phyloP scores from a whole-genome alignment of 2,888 invertebrate species.

The Clivina fossor region DNA sequence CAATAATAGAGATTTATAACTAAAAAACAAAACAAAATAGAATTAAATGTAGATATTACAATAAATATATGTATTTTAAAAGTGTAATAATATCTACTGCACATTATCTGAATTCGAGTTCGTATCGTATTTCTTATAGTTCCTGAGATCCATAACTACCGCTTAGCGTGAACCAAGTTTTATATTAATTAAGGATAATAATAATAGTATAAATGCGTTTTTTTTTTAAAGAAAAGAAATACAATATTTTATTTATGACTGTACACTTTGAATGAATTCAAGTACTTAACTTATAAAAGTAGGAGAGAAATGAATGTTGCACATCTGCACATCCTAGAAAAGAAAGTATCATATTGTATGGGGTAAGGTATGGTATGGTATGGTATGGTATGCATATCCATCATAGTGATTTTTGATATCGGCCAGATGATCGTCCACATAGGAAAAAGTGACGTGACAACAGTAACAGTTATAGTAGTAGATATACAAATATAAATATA shows the following conservation, averaged over 20 bases:
- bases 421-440: slow-evolving; percentile 22
- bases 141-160: too few species aligned
- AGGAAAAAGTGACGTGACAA: slow-evolving; percentile 11
- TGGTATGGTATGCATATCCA: slow-evolving; percentile 20
- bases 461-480: slow-evolving; percentile 5
- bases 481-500: slow-evolving; percentile 15
- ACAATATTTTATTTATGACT: slow-evolving; percentile 29
- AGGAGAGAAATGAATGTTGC: slow-evolving; percentile 10
- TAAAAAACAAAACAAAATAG: too few species aligned
- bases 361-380: slow-evolving; percentile 12
- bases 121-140: too few species aligned
- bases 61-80: too few species aligned
- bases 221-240: slow-evolving; percentile 28
- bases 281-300: slow-evolving; percentile 16
- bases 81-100: too few species aligned
- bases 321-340: slow-evolving; percentile 19
- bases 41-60: too few species aligned
- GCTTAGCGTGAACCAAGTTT: too few species aligned
- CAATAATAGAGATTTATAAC: too few species aligned
- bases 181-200: slow-evolving; percentile 15
- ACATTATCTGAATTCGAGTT: too few species aligned
- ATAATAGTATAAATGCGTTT: slow-evolving; percentile 18
- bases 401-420: slow-evolving; percentile 15
- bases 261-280: slow-evolving; percentile 22
- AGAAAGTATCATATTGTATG: too few species aligned